Base-by-base conservation (phyloP, 2,888 invertebrate species). In the Julus scandinavius region DNA sequence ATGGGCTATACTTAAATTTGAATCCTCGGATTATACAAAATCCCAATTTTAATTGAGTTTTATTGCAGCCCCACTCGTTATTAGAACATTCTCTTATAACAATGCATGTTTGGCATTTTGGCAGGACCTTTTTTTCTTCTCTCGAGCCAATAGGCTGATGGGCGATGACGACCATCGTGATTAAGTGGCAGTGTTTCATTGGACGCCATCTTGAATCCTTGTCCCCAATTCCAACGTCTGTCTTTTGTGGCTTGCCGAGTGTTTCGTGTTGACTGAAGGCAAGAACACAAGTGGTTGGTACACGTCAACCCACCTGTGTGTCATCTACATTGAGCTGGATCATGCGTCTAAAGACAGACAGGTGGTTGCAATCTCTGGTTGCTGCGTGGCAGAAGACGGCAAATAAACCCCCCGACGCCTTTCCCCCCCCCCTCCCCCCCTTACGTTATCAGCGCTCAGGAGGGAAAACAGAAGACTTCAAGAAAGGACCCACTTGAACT, bases 331-430 rank as follows among this genome's bases (percentile, higher is more conserved):
- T 80, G 80, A 80, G 80, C 38, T 38, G 6, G 80, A 80, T 80
- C 80, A 80, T 80, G 20, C 80, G 80, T 80, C 80, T 80, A 38
- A 80, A 80, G 80, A 80, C 80, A 80, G 80, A 80, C 80, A 80
- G 80, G 80, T 80, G 80, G 80, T 80, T 80, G 80, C 80, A 80
- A 80, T 80, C 80, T 80, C 80, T 80, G 80, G 80, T 80, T 80
- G 80, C 80, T 29, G 72, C 80, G 80, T 29, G 80, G 38, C 38
- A 13, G 29, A 80, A 80, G 80, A 80, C 38, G 80, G 38, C 38
- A 80, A 80, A 80, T 38, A 80, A 80, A 72, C 17, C 63, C 63
- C n/a, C 72, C 29, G 7, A 38, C 80, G n/a, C n/a, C n/a, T n/a
- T n/a, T n/a, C n/a, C n/a, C n/a, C n/a, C n/a, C n/a, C n/a, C 7